Base-by-base conservation (phyloP, 2,797 vertebrate species). In the Columba guinea region DNA sequence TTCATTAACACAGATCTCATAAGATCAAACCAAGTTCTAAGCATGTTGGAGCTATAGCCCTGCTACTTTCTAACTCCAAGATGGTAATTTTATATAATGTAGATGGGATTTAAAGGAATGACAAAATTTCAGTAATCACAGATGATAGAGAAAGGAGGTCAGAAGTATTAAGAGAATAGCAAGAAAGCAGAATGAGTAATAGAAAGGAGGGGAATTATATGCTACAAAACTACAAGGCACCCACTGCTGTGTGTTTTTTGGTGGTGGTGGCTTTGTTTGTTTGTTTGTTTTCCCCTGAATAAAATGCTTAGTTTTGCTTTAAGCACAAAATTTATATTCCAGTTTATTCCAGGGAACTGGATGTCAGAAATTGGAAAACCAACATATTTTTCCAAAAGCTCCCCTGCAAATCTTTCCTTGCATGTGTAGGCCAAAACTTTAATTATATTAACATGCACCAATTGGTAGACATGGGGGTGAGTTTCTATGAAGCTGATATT, bases 391-490 rank as follows among this genome's bases (percentile, higher is more conserved):
- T 28, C 44, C 9, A 59, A 59, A 81, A 78, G 6, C 11, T 69
- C 2, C 30, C 6, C 9, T 70, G 16, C 12, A 70, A 23, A 55
- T 71, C 3, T 44, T 87, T 28, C 21, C 14, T 93, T 2, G 1
- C 11, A 48, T 30, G 3, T 14, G 32, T 9, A 37, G 28, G 21
- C 16, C 12, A 58, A 84, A 81, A 48, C 2, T 34, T 53, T 58
- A 73, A 12, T 80, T 58, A 30, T 22, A 51, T 44, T 37, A 34
- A 23, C 0, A 1, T 34, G 11, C 3, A 7, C 2, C 5, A 70
- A 21, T 22, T 39, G 1, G 39, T 30, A 15, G 35, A 9, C 30
- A 20, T 35, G 5, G 3, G 7, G 1, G 1, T 51, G 35, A 53
- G 7, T 48, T 75, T 67, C 28, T 55, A 32, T 22, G 7, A 78